Base-by-base conservation (phyloP, 2,113 vertebrate species). In the Pandion haliaetus region DNA sequence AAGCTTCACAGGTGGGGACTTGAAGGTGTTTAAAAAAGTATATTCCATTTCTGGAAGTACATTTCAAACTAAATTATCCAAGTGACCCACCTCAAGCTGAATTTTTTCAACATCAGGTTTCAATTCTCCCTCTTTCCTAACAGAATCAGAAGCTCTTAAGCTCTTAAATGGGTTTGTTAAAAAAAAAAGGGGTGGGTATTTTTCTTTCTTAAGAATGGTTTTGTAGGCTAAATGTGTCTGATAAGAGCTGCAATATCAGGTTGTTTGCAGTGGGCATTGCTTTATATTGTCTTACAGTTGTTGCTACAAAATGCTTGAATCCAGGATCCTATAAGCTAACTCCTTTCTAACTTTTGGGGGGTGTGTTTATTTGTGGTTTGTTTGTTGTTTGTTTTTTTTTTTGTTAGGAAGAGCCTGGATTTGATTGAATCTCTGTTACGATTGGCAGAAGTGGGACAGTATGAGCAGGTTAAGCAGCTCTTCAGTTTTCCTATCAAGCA, bases 401-500 rank as follows among this genome's bases (percentile, higher is more conserved):
- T 92, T 80, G 50, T 96, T 98, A 99, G 99, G 99, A 99, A 99
- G 98, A 99, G 99, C 97, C 98, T 99, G 97, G 99, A 99, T 98
- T 98, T 99, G 97, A 99, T 99, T 82, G 99, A 99, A 88, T 99
- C 99, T 96, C 98, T 99, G 29, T 98, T 99, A 34, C 97, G 99
- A 29, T 96, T 99, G 74, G 99, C 99, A 55, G 99, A 99, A 97
- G 99, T 99, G 93, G 99, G 99, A 40, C 99, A 99, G 94, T 99
- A 99, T 58, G 99, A 99, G 59, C 99, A 99, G 98, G 99, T 99
- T 87, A 99, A 99, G 97, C 99, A 99, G 95, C 99, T 99, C 93
- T 99, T 99, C 97, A 99, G 98, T 98, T 99, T 99, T 62, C 99
- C 99, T 19, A 99, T 99, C 98, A 99, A 99, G 97, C 99, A 99